A percentile compares a stretch with the other conserved stretches of the same genome.
These are phyloP conservation scores for Limenitis camilla DNA, from an alignment of 2,888 invertebrate species.

Conservation along the genomic window DNA sequence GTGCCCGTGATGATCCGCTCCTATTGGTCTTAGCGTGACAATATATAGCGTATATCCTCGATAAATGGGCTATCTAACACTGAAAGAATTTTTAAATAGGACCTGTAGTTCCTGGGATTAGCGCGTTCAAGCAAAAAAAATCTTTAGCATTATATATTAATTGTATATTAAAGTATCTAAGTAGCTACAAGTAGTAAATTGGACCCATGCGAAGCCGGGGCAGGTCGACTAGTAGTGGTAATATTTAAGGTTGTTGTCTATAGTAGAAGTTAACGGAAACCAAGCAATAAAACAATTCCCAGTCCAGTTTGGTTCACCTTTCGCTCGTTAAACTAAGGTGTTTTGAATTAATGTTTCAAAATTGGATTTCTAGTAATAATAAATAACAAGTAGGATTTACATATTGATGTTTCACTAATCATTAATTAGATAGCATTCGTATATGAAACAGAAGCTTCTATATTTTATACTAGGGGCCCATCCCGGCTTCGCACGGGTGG, in stretches of 20 bases:
- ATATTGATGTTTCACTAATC: conserved; percentile 4
- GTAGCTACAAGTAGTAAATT: neutral
- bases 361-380: conserved; percentile 1
- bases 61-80: no score
- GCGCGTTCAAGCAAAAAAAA: no score
- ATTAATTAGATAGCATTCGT: neutral
- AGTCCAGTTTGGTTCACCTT: conserved; percentile 3
- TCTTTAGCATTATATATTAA: neutral
- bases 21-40: no score
- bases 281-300: no score
- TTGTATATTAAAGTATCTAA: neutral
- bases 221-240: neutral
- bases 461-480: neutral
- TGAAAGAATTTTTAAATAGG: no score
- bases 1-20: no score
- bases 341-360: conserved; percentile 1
- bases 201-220: neutral
- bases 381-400: conserved; percentile 2
- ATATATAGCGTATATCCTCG: no score
- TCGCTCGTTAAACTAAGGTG: neutral
- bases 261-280: no score
- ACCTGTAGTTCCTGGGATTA: no score
- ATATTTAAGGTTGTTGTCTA: no score
- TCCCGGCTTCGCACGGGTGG: no score
- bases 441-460: neutral